Conservation (phyloP, 2,113 vertebrate species). For the Felis catus region DNA sequence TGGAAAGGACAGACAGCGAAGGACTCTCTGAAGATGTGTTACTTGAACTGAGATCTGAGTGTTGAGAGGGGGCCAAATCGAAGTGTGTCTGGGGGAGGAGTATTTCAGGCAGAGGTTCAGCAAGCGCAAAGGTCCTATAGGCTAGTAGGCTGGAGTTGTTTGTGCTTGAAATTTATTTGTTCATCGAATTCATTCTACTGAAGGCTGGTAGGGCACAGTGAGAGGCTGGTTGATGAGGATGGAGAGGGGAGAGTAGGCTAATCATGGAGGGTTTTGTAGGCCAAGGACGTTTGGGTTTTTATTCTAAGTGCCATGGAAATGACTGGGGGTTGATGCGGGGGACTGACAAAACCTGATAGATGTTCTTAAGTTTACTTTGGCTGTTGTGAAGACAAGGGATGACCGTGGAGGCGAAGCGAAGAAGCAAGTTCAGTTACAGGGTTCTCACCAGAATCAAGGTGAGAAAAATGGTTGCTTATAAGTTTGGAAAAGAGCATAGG, state of each 20-base stretch:
- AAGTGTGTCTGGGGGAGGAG: neutral
- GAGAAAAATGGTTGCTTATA: neutral
- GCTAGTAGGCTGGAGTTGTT: neutral
- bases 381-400: neutral
- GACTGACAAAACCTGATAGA: neutral
- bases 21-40: neutral
- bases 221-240: neutral
- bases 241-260: neutral
- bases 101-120: neutral
- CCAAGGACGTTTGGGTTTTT: neutral
- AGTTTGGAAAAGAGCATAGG: neutral
- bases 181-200: neutral
- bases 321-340: neutral
- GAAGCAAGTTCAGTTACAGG: neutral
- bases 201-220: neutral
- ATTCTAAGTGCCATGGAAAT: neutral
- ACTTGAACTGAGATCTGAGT: neutral
- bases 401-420: neutral
- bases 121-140: neutral
- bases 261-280: neutral
- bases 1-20: neutral
- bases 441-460: neutral
- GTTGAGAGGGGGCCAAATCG: neutral
- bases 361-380: neutral
- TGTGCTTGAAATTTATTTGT: neutral